Conservation (phyloP, 92 coral and sea anemone genomes). For the Palythoa heliodiscus region DNA sequence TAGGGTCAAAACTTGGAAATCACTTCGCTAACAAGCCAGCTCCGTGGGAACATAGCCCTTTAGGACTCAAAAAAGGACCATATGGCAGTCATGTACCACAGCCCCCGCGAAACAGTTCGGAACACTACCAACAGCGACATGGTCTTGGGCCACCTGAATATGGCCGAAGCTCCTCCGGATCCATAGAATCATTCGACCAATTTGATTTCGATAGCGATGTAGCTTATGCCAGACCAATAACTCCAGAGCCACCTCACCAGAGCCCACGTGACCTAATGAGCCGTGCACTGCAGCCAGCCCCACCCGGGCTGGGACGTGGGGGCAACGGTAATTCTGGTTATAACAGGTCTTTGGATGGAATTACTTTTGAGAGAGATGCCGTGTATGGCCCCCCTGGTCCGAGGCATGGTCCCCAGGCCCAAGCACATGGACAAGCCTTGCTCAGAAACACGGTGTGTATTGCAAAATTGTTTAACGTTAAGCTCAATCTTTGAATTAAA, state of each 20-base stretch:
- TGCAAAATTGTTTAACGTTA: too few species aligned
- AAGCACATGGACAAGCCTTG: slow-evolving; percentile 74
- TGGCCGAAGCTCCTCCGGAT: slow-evolving; percentile 1
- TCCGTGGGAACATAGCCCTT: slow-evolving; percentile 79
- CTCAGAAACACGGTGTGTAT: slow-evolving; percentile 74
- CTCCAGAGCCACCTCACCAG: slow-evolving; percentile 73
- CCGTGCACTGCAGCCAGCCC: slow-evolving; percentile 58
- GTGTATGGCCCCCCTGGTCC: slow-evolving; percentile 62
- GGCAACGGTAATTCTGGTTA: slow-evolving; percentile 25
- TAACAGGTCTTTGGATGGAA: slow-evolving; percentile 51
- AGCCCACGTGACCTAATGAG: slow-evolving; percentile 51
- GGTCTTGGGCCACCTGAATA: slow-evolving; percentile 10
- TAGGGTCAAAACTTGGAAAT: slow-evolving; percentile 66
- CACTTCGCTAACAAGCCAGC: slow-evolving; percentile 61
- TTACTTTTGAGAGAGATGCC: slow-evolving; percentile 46
- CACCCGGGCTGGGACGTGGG: slow-evolving; percentile 46
- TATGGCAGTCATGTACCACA: not conserved
- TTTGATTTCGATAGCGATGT: slow-evolving; percentile 27
- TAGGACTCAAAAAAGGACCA: slow-evolving; percentile 69
- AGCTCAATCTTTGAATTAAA: too few species aligned
- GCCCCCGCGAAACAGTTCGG: slow-evolving; percentile 8
- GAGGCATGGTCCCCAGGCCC: slow-evolving; percentile 68
- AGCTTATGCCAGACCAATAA: slow-evolving; percentile 68
- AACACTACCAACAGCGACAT: slow-evolving; percentile 11
- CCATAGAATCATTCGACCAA: not conserved